Evolutionary conservation across 1,140 invertebrate species (phyloP), one percentile per base, ranked within the genome.

Genomic region (Aphelenchoides besseyi): DNA sequence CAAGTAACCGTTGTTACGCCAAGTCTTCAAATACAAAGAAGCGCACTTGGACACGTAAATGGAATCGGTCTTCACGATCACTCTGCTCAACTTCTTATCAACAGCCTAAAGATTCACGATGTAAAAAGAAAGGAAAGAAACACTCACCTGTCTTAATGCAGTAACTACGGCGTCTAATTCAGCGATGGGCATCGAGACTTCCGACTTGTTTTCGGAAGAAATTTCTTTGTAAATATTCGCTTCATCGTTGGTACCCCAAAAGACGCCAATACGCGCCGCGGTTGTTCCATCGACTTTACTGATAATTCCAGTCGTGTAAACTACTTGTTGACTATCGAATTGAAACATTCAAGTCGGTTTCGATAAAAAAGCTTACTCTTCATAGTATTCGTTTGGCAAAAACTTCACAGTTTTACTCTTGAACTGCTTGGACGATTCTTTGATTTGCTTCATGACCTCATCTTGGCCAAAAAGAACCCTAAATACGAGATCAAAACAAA

Each of bases 71-170:
- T 52, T 18, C n/a, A 72, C 33, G n/a, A 72, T 36, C 16, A 72
- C 71, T 3, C 69, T 23, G 23, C 18, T 28, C 18, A 72, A 52
- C 9, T 73, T 73, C 23, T 33, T 26, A 30, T 72, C 70, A 18
- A 70, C 41, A 30, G 70, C 70, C 35, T 66, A 29, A 66, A 66
- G 5, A 36, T 67, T 67, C 5, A 66, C 18, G 12, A 67, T 8
- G 28, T 29, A 67, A 66, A 8, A 55, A 8, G 52, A 59, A 54
- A 67, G 16, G 5, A 8, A 3, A 8, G 26, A 59, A 67, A 67
- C n/a, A 52, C 26, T 48, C 5, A 66, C 62, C 61, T 72, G 70
- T 66, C 70, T 12, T 16, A 72, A 28, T 8, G 70, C 70, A 23
- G 61, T 32, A 3, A 54, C 8, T 26, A 72, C 71, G 18, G 71